Evolutionary conservation across 1,140 invertebrate species (phyloP).

Genomic region (Aporrectodea caliginosa): DNA sequence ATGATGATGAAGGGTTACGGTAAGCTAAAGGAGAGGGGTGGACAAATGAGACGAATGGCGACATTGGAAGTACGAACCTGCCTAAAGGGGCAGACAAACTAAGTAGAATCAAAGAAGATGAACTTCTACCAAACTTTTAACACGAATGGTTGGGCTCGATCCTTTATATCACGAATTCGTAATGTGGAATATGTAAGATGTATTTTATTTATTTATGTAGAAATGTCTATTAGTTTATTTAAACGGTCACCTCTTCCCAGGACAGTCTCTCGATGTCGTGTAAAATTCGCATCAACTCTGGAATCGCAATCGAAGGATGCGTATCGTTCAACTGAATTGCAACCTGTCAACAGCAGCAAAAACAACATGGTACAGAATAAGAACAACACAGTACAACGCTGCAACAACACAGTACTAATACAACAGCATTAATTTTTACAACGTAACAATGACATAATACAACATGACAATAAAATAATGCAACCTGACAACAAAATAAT

Average conservation of each 20-base stretch:
- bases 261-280: slow-evolving; percentile 86
- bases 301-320: slow-evolving; percentile 95
- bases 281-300: slow-evolving; percentile 92
- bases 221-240: neutral
- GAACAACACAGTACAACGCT: no score
- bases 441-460: no score
- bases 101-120: neutral
- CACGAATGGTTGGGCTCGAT: neutral
- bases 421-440: no score
- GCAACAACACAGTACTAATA: no score
- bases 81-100: neutral
- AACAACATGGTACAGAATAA: no score
- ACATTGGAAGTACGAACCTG: no score
- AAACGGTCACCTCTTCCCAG: slow-evolving; percentile 70
- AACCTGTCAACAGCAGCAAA: slow-evolving; percentile 59
- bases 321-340: slow-evolving; percentile 99
- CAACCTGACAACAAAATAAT: no score
- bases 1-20: no score
- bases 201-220: neutral
- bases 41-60: no score
- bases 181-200: neutral
- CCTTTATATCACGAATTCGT: neutral
- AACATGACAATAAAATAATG: no score
- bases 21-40: no score
- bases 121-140: neutral